phyloP scores from a whole-genome alignment of 2,888 invertebrate genomes.

The Drosophila recens region DNA sequence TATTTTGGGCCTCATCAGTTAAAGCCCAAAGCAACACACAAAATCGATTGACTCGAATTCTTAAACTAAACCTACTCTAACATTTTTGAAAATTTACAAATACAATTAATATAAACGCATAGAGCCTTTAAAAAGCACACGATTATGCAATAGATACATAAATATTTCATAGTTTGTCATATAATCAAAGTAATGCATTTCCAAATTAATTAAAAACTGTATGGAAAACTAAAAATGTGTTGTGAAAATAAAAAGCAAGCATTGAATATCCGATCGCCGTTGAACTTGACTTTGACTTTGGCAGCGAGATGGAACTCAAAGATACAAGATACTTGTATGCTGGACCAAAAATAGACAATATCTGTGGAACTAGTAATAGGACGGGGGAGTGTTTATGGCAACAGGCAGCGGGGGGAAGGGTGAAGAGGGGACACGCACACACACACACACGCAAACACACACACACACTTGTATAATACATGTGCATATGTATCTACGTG shows the following conservation, averaged over 20 bases:
- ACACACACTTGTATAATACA: constrained; percentile 16
- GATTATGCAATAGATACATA: not conserved
- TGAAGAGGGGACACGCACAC: constrained; percentile 14
- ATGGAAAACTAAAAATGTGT: constrained; percentile 26
- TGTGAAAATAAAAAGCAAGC: constrained; percentile 9
- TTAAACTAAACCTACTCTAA: not conserved
- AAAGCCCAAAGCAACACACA: no score
- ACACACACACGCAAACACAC: constrained; percentile 36
- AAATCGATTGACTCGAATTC: not conserved
- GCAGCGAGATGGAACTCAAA: constrained; percentile 18
- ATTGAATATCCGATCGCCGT: constrained; percentile 51
- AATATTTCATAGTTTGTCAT: constrained; percentile 20
- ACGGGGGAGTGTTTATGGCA: not conserved
- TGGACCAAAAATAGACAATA: constrained; percentile 60
- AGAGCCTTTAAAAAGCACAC: no score
- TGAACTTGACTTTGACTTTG: constrained; percentile 75
- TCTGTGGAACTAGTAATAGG: constrained; percentile 40
- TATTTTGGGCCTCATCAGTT: not conserved
- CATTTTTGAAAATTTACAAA: not conserved
- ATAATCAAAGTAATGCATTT: constrained; percentile 25
- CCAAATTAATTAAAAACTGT: constrained; percentile 14
- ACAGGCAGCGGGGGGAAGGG: not conserved
- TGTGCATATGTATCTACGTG: constrained; percentile 2
- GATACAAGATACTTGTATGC: constrained; percentile 23
- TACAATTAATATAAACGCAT: not conserved